phyloP scores from a whole-genome alignment of 2,113 vertebrate species.

The Eulacestoma nigropectus region DNA sequence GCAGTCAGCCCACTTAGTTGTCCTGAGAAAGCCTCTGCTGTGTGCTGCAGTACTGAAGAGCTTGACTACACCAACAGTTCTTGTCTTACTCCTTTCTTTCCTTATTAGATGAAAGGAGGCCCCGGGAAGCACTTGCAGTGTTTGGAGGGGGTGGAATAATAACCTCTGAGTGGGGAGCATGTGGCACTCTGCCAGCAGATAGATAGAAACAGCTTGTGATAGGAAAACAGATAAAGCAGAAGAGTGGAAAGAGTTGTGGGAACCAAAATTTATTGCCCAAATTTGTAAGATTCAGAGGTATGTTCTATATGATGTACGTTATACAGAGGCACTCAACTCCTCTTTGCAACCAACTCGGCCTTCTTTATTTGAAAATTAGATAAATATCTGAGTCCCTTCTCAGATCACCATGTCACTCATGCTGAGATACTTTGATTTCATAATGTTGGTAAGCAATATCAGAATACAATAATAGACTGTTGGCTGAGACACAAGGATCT shows the following conservation, averaged over 20 bases:
- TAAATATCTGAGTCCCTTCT: not conserved
- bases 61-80: not conserved
- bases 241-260: not conserved
- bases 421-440: not conserved
- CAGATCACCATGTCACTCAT: not conserved
- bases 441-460: not conserved
- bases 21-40: not conserved
- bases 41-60: not conserved
- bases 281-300: not conserved
- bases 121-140: not conserved
- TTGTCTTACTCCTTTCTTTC: not conserved
- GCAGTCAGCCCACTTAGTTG: not conserved
- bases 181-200: not conserved
- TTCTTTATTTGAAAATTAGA: not conserved
- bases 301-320: not conserved
- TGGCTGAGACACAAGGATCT: not conserved
- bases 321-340: not conserved
- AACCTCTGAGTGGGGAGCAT: not conserved
- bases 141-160: not conserved
- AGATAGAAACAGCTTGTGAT: not conserved
- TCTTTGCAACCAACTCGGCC: not conserved
- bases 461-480: not conserved
- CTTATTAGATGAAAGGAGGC: not conserved
- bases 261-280: not conserved
- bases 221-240: not conserved